Base-by-base conservation (phyloP, 2,888 invertebrate genomes). In the Cynaeus angustus region DNA sequence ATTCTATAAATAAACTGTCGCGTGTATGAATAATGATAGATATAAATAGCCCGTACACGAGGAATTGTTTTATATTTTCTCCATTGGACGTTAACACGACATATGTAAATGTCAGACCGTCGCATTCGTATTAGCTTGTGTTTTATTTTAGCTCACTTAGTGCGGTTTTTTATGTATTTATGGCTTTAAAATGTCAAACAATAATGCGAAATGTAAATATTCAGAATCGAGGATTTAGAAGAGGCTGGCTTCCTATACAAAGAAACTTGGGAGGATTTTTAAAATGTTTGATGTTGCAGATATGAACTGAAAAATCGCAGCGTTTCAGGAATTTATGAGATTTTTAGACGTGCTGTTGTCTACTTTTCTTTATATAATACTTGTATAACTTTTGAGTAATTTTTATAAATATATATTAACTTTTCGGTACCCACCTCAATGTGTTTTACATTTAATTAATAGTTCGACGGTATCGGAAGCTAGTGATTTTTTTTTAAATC, bases 1-100 rank as follows among this genome's bases (percentile, higher is more conserved):
- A 66, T 33, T 43, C 56, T 46, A 66, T 45, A 56, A 66, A 66
- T 66, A 66, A 38, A 37, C 13, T 9, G 41, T 70, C 43, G 53
- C 66, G 62, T 68, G 62, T 66, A 43, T 33, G 64, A 58, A 56
- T 56, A 68, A 52, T 50, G 28, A 50, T 41, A 68, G 26, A 50
- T 41, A 68, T 14, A 53, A 53, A 53, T 52, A 66, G 56, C 38
- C 45, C n/a, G 21, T 30, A 45, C 16, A 53, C 41, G 12, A 30
- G 28, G 45, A 53, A 53, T 53, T 52, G 53, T 53, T 64, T 64
- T 43, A 64, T 33, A 14, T 48, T 48, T 61, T 61, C 30, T 52
- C 14, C 37, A 46, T 48, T 45, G 64, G 14, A 30, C 37, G 37
- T 16, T 41, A 41, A 53, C 64, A 64, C 64, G 64, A 43, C 64